Evolutionary conservation across 1,140 invertebrate genomes (phyloP).

Genomic region (Cydia splendana): DNA sequence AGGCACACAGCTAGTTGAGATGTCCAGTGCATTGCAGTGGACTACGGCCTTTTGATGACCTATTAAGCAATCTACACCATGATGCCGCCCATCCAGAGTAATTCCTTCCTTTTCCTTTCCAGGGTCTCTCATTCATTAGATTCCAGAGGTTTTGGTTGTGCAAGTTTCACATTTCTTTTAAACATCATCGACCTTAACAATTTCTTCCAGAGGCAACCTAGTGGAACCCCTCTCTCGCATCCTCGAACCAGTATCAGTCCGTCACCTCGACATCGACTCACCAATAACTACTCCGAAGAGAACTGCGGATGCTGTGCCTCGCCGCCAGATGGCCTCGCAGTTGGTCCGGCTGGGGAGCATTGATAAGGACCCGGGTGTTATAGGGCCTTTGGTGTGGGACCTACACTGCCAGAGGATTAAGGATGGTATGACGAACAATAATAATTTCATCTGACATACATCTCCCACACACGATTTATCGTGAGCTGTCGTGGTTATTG

Average conservation of each 20-base stretch:
- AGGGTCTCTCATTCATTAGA: no score
- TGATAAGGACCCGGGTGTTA: constrained; percentile 89
- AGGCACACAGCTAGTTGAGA: no score
- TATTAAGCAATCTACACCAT: no score
- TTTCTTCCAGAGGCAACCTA: constrained; percentile 80
- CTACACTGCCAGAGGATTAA: constrained; percentile 81
- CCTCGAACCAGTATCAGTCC: constrained; percentile 86
- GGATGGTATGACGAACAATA: constrained; percentile 46
- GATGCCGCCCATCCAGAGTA: no score
- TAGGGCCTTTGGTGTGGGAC: constrained; percentile 91
- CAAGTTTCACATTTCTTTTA: not conserved
- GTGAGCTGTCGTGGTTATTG: no score
- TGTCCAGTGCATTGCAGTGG: no score
- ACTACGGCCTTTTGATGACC: no score
- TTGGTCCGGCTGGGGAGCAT: constrained; percentile 81
- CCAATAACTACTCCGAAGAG: constrained; percentile 46
- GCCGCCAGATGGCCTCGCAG: constrained; percentile 68
- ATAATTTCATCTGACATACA: not conserved
- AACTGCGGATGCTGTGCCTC: constrained; percentile 50
- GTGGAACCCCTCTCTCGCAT: constrained; percentile 88
- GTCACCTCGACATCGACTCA: constrained; percentile 83
- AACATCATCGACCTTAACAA: not conserved
- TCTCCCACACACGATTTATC: no score
- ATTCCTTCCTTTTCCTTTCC: no score
- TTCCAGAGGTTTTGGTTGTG: no score